Base-by-base conservation (phyloP, 2,113 vertebrate genomes). In the Rhea americana region DNA sequence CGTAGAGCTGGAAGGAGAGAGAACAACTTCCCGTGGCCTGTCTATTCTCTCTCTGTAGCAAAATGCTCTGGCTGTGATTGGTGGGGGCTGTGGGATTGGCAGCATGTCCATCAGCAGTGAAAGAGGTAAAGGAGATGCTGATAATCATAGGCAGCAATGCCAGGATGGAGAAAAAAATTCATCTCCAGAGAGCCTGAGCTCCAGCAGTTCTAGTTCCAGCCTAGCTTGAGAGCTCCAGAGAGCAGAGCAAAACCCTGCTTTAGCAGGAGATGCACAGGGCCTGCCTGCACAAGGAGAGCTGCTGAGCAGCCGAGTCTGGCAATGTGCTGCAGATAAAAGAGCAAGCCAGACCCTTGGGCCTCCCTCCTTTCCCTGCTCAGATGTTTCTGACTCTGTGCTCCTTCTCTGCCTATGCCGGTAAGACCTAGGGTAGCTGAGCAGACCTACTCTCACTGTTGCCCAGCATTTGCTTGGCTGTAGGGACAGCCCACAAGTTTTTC, bases 381-480 rank as follows among this genome's bases (percentile, higher is more conserved):
- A 7, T 2, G 1, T 61, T 51, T 25, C 47, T 63, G 73, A 25
- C 32, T 22, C 66, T 0, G 0, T 24, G 56, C 51, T 79, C 70
- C 78, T 41, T 67, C 85, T 35, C 30, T 32, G 43, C 13, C 19
- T 32, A 18, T 66, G 75, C 77, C 35, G 72, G 19, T 19, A 56
- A 47, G 50, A 22, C 13, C 56, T 6, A 35, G 63, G 50, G 45
- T 78, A 26, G 37, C 70, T 53, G 43, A 9, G 15, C 30, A 30
- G 21, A 17, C n/a, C 26, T 15, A n/a, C n/a, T 62, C 68, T 65
- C 11, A 28, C 5, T 19, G 1, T 3, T n/a, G 1, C 0, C 0
- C 0, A 5, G 70, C 43, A 47, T 43, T 0, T n/a, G 1, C 0
- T 0, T 0, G 4, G 62, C 43, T 47, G 47, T 0, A 1, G 79